phyloP scores from a whole-genome alignment of 64 coral and sea anemone species.

The Porites australiensis region DNA sequence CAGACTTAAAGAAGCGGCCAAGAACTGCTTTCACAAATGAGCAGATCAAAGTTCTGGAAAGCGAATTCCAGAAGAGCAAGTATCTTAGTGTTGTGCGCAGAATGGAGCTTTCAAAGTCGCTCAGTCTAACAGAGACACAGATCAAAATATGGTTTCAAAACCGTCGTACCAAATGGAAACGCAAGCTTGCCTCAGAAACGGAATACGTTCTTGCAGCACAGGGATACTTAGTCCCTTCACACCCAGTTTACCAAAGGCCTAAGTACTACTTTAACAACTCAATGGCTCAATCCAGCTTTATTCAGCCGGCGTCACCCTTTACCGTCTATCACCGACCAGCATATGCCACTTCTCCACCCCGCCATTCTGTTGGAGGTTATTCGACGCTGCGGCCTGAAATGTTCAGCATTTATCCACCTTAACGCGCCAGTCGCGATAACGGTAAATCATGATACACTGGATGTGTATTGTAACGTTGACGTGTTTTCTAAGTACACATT shows the following conservation, averaged over 20 bases:
- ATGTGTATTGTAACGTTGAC: too few species aligned
- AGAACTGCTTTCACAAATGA: conserved; percentile 90
- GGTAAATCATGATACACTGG: too few species aligned
- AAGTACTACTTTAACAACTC: conserved; percentile 3
- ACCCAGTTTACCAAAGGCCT: conserved; percentile 16
- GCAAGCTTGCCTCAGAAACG: conserved; percentile 86
- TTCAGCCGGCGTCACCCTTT: neutral
- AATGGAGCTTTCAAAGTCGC: conserved; percentile 86
- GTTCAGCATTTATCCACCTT: too few species aligned
- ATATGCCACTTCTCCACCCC: neutral
- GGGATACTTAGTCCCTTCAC: conserved; percentile 73
- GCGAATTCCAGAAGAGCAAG: conserved; percentile 83
- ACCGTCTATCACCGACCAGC: neutral
- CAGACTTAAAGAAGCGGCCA: conserved; percentile 77
- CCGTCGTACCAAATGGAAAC: conserved; percentile 96
- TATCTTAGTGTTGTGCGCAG: conserved; percentile 85
- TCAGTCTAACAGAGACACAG: conserved; percentile 88
- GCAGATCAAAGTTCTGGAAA: conserved; percentile 91
- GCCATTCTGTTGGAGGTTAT: neutral
- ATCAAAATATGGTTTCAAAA: conserved; percentile 99
- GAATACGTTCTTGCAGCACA: conserved; percentile 74
- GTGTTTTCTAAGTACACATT: too few species aligned
- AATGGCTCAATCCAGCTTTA: neutral
- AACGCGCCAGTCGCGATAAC: too few species aligned
- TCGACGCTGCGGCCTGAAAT: too few species aligned